These are phyloP conservation scores for Tillus elongatus DNA, from an alignment of 2,888 invertebrate genomes.

Conservation along the genomic window DNA sequence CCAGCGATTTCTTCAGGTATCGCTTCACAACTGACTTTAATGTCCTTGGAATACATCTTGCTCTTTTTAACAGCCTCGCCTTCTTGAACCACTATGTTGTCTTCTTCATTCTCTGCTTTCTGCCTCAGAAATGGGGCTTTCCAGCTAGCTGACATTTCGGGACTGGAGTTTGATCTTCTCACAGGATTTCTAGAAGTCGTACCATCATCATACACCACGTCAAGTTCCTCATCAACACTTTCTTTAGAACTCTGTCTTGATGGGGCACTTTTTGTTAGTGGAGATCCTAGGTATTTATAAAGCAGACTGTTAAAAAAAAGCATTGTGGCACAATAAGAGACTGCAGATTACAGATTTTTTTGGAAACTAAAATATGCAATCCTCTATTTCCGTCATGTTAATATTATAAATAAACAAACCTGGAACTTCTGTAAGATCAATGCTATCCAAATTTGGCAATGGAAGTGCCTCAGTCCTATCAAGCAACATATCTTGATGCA, in stretches of 20 bases:
- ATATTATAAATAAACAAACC: no score
- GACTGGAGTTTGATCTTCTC: conserved; percentile 80
- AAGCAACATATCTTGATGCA: no score
- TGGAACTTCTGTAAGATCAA: no score
- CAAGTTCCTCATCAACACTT: conserved; percentile 46
- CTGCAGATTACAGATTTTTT: no score
- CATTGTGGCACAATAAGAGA: no score
- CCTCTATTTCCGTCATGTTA: no score
- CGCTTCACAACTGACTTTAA: conserved; percentile 80
- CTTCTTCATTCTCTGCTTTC: conserved; percentile 35
- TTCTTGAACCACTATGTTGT: conserved; percentile 27
- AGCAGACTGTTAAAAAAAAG: no score
- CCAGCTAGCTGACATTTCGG: conserved; percentile 87
- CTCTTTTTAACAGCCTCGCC: conserved; percentile 45
- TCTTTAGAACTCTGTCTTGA: conserved; percentile 49
- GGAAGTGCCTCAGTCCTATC: no score
- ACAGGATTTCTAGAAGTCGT: conserved; percentile 68
- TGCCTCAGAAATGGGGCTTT: conserved; percentile 57
- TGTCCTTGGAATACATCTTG: conserved; percentile 62
- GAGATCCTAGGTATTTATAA: conserved; percentile 11
- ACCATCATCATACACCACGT: conserved; percentile 35
- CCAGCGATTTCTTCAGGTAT: conserved; percentile 82
- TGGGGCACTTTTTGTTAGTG: conserved; percentile 34
- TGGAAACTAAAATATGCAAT: no score
- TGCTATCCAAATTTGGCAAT: no score